These are phyloP conservation scores for Mayetiola destructor DNA, from an alignment of 2,888 invertebrate species.

Conservation along the genomic window DNA sequence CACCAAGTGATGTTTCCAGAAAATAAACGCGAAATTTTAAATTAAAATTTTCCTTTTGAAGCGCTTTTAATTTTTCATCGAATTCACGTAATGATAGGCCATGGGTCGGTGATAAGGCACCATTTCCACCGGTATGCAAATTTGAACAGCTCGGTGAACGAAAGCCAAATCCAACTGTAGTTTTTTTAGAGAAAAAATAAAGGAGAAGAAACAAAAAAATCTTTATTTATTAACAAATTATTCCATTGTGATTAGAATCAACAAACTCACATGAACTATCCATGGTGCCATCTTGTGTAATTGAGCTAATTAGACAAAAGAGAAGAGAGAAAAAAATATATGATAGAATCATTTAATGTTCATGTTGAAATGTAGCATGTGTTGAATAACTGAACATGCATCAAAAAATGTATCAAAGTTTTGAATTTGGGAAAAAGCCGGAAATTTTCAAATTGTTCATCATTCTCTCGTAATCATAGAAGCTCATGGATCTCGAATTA, in stretches of 20 bases:
- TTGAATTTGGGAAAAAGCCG: too few species aligned
- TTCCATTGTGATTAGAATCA: background rate
- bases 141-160: constrained; percentile 24
- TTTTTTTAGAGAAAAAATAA: too few species aligned
- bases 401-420: too few species aligned
- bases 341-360: too few species aligned
- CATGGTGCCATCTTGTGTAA: constrained; percentile 46
- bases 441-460: too few species aligned
- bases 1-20: constrained; percentile 51
- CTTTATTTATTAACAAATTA: background rate
- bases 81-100: constrained; percentile 76
- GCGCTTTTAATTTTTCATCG: constrained; percentile 66
- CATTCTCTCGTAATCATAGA: too few species aligned
- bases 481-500: too few species aligned
- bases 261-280: constrained; percentile 35
- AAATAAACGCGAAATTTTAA: constrained; percentile 82
- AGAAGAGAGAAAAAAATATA: too few species aligned
- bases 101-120: constrained; percentile 35
- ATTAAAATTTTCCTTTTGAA: constrained; percentile 86
- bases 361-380: too few species aligned
- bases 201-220: background rate
- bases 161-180: constrained; percentile 26
- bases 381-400: too few species aligned
- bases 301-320: too few species aligned
- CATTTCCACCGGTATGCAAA: constrained; percentile 20